Evolutionary conservation across 2,888 invertebrate genomes (phyloP).

Genomic region (Clostera curtula): DNA sequence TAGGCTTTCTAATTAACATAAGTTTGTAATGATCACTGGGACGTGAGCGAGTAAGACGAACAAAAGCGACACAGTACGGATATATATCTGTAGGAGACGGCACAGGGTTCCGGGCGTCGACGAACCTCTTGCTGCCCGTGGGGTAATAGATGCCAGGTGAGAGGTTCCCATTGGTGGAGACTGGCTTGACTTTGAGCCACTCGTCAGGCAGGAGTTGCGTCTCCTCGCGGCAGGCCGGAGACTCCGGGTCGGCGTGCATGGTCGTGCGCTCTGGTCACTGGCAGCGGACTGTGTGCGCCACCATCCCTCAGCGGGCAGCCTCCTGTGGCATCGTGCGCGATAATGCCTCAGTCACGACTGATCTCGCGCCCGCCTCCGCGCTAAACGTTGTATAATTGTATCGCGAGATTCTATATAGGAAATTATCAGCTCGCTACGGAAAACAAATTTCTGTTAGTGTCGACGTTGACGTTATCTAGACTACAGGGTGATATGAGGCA

Average conservation of each 20-base stretch:
- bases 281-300: slow-evolving; percentile 47
- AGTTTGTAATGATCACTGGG: slow-evolving; percentile 29
- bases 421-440: slow-evolving; percentile 67
- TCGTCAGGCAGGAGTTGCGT: slow-evolving; percentile 64
- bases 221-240: slow-evolving; percentile 66
- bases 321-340: slow-evolving; percentile 70
- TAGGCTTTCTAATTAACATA: slow-evolving; percentile 40
- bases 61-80: slow-evolving; percentile 65
- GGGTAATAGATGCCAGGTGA: slow-evolving; percentile 71
- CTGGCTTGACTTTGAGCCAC: slow-evolving; percentile 66
- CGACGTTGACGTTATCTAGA: slow-evolving; percentile 40
- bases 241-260: slow-evolving; percentile 68
- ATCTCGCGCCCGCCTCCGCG: slow-evolving; percentile 50
- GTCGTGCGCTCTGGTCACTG: slow-evolving; percentile 52
- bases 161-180: slow-evolving; percentile 60
- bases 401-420: slow-evolving; percentile 64
- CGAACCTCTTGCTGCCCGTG: slow-evolving; percentile 67
- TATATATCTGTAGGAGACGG: slow-evolving; percentile 51
- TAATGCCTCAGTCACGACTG: slow-evolving; percentile 71
- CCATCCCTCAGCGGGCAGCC: slow-evolving; percentile 53
- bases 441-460: slow-evolving; percentile 61
- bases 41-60: slow-evolving; percentile 34
- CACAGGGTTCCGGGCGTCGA: slow-evolving; percentile 49
- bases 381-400: slow-evolving; percentile 71
- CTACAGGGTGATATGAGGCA: slow-evolving; percentile 53